Evolutionary conservation across 2,113 vertebrate genomes (phyloP), one percentile per base, ranked within the genome.

Genomic region (Etheostoma cragini): DNA sequence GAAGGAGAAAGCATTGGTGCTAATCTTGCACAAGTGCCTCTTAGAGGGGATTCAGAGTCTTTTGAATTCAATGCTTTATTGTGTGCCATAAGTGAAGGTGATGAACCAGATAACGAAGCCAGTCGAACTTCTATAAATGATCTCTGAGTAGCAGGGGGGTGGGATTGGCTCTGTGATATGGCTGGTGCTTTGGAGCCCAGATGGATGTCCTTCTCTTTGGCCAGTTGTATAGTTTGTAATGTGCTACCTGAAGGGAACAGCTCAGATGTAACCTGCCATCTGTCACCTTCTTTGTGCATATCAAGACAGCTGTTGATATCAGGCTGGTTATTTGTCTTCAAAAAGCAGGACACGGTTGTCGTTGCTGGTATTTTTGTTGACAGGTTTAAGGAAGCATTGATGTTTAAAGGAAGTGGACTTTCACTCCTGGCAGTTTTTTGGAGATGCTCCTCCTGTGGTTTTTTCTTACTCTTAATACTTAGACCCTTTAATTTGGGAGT

Each of bases 91-190:
- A 82, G 71, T n/a, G 93, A 82, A 61, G 92, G 73, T 2, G 88
- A 83, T 7, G 88, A 19, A 24, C 88, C 86, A 0, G 88, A 88
- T 1, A 94, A 91, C 0, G 96, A 89, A 1, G 96, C 95, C 57
- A 96, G 90, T 17, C 88, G 95, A 19, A 96, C 96, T 63, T 96
- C 87, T 45, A 96, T 96, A 67, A 96, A 96, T 19, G 95, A 95
- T 6, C 95, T 93, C 42, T 95, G 96, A 38, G 90, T 95, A 71
- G 95, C 92, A 1, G 80, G 85, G 46, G 72, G 26, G 42, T 65
- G 71, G 42, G 70, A 72, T 30, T 10, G 72, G 17, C 47, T 30
- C 76, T 79, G 72, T 47, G 64, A 22, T 52, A 67, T 82, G 49
- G 54, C 8, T 26, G 60, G 14, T 24, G 60, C 17, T 46, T n/a